Base-by-base conservation (phyloP, 2,797 vertebrate genomes). In the Chromis chromis region DNA sequence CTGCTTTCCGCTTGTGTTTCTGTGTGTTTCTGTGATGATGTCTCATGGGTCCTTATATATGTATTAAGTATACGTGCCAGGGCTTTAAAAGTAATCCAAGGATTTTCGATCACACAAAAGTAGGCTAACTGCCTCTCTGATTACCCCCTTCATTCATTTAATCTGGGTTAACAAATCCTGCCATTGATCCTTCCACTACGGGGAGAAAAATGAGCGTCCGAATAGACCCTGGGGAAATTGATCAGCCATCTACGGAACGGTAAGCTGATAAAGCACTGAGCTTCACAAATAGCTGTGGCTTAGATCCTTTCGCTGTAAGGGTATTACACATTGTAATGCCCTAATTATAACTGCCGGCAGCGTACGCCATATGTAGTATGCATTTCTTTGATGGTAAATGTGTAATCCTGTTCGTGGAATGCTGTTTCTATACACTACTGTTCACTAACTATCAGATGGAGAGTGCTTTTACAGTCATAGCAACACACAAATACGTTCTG, bases 141-240 rank as follows among this genome's bases (percentile, higher is more conserved):
- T 90, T 82, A 88, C 46, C 64, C n/a, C 44, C 44, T 27, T 74
- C 61, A 3, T 84, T 87, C 63, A 70, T 85, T 77, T 75, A 72
- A 83, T 84, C 79, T 72, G 55, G 74, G 69, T 71, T 79, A 84
- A 86, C 82, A 83, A 87, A 89, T 89, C 78, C 79, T 2, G 4
- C 64, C 76, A 86, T 88, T 81, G 88, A 89, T 90, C 74, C 63
- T 19, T 1, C 49, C 6, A 31, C 61, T 39, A 31, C 31, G 10
- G 66, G 68, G 66, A 75, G 77, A 72, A 48, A 56, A 75, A 76
- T 31, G 28, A 60, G 21, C 21, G 17, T 27, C 60, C 8, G 4
- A 63, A 19, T 13, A 39, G 48, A 24, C 83, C 84, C 75, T 16
- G 57, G 86, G 86, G 86, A 79, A 66, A 79, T 66, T 52, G 76